These are phyloP conservation scores for Conchocele bisecta DNA, from an alignment of 2,888 invertebrate genomes.

Conservation along the genomic window DNA sequence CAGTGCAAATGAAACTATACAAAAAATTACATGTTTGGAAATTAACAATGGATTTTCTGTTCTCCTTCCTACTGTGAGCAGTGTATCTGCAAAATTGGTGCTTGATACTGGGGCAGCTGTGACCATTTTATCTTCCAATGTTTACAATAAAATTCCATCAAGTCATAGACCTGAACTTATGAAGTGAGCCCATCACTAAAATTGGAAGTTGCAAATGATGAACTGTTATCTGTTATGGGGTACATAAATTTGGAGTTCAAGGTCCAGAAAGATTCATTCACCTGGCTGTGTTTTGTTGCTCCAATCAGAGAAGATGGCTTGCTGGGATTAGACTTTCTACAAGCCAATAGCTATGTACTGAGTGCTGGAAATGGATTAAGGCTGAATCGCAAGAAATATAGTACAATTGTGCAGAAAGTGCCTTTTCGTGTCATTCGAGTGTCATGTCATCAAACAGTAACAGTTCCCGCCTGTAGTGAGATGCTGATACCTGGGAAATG, in stretches of 20 bases:
- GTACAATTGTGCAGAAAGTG: no score
- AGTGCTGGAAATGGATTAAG: no score
- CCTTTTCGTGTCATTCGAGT: background rate
- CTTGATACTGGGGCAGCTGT: background rate
- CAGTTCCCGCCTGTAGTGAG: background rate
- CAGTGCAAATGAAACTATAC: no score
- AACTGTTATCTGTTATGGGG: background rate
- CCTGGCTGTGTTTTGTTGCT: background rate
- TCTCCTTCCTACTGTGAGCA: no score
- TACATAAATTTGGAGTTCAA: background rate
- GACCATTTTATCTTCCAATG: background rate
- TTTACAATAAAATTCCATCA: slow-evolving; percentile 1
- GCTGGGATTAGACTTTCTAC: background rate
- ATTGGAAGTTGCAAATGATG: background rate
- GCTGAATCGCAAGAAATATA: no score
- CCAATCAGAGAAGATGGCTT: slow-evolving; percentile 5
- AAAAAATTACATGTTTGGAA: no score
- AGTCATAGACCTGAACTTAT: background rate
- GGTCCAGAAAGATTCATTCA: background rate
- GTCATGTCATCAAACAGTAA: background rate
- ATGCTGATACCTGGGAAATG: background rate
- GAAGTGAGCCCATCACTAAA: background rate
- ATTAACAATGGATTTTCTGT: no score
- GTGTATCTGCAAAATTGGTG: background rate
- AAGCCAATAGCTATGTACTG: no score